phyloP scores from a whole-genome alignment of 2,888 invertebrate genomes.

The Cheilosia grossa region DNA sequence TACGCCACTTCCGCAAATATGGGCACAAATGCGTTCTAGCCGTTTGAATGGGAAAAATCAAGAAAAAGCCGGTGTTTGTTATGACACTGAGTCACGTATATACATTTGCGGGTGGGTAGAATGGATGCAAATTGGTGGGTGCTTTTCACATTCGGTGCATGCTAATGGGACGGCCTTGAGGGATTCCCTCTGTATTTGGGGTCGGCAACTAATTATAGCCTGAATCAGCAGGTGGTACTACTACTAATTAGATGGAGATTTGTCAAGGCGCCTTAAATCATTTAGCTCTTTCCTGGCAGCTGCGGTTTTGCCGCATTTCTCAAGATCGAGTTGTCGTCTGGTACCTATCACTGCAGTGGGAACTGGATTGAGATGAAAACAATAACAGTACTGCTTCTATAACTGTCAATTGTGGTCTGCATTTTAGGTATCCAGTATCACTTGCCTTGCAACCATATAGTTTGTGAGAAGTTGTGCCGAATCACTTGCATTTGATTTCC shows the following conservation, averaged over 20 bases:
- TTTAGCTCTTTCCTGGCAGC: too few species aligned
- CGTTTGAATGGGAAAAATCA: conserved; percentile 34
- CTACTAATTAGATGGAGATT: not conserved
- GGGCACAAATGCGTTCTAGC: not conserved
- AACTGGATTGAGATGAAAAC: too few species aligned
- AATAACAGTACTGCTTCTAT: too few species aligned
- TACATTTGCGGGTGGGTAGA: not conserved
- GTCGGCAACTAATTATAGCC: not conserved
- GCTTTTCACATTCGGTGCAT: conserved; percentile 26
- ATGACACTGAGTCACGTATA: conserved; percentile 58
- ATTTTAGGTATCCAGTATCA: too few species aligned
- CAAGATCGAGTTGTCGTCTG: too few species aligned
- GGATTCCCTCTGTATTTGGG: conserved; percentile 62
- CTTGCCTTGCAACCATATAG: too few species aligned
- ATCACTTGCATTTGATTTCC: too few species aligned
- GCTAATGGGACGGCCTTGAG: conserved; percentile 59
- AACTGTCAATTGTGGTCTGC: too few species aligned
- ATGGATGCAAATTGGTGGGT: conserved; percentile 15
- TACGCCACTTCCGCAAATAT: conserved; percentile 34
- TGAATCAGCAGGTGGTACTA: not conserved
- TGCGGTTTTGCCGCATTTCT: too few species aligned
- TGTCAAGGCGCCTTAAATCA: not conserved
- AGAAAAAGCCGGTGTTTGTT: conserved; percentile 47
- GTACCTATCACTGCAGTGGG: too few species aligned
- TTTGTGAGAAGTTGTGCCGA: too few species aligned